These are phyloP conservation scores for Hydra vulgaris DNA, from an alignment of 30 jellyfish, hydroid and myxozoan species.

Conservation along the genomic window DNA sequence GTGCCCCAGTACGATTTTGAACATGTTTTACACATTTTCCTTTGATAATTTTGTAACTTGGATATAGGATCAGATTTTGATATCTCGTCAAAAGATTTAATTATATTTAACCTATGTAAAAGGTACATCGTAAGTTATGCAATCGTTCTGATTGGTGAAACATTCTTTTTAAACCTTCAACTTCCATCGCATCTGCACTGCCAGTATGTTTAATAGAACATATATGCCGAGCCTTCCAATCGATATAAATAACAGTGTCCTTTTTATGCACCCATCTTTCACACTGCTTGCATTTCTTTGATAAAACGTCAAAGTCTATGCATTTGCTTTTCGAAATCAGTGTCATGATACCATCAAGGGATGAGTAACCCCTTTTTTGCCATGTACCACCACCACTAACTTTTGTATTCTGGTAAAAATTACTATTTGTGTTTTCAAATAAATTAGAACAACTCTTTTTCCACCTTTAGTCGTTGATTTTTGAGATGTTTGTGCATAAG, in stretches of 20 bases:
- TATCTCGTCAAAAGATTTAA: conserved; percentile 18
- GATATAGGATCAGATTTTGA: conserved; percentile 26
- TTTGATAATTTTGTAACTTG: conserved; percentile 14
- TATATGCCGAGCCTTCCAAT: conserved; percentile 32
- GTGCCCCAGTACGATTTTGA: conserved; percentile 48
- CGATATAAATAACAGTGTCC: conserved; percentile 7
- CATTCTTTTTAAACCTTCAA: conserved; percentile 24
- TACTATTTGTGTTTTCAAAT: neutral
- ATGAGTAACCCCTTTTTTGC: conserved; percentile 11
- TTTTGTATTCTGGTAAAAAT: neutral
- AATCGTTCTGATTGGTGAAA: conserved; percentile 4
- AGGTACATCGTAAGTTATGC: conserved; percentile 6
- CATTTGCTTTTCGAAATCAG: conserved; percentile 24
- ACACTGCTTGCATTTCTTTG: conserved; percentile 34
- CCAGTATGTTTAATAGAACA: conserved; percentile 32
- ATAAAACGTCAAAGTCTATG: conserved; percentile 15
- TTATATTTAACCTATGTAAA: conserved; percentile 30
- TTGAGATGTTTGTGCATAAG: neutral
- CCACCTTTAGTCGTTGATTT: neutral
- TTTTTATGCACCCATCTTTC: conserved; percentile 27
- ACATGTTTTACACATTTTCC: conserved; percentile 48
- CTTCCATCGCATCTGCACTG: conserved; percentile 50
- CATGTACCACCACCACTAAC: conserved; percentile 16
- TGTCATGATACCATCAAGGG: conserved; percentile 9
- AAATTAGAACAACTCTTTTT: neutral